These are phyloP conservation scores for Apis florea DNA, from an alignment of 1,140 invertebrate genomes.

Conservation along the genomic window DNA sequence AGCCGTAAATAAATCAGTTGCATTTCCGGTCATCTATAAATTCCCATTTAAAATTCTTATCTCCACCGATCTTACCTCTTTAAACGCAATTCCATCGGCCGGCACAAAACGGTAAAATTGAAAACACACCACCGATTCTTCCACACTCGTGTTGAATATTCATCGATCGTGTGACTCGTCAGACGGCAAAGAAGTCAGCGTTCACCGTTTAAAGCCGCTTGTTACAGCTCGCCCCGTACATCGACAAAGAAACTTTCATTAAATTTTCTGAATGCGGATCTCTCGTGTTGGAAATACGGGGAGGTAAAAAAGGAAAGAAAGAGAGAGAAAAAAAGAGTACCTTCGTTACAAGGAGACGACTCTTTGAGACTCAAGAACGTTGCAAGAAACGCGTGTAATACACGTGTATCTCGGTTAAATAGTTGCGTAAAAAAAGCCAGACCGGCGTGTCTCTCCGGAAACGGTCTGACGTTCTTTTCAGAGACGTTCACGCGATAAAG, in stretches of 20 bases:
- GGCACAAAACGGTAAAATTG: neutral
- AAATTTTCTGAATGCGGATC: slow-evolving; percentile 33
- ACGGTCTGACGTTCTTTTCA: slow-evolving; percentile 16
- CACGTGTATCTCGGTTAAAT: slow-evolving; percentile 46
- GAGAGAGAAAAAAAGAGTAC: neutral
- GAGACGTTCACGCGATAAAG: slow-evolving; percentile 16
- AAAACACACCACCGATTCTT: neutral
- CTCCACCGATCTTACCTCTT: neutral
- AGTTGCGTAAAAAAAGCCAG: slow-evolving; percentile 57
- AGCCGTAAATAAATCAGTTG: too few relatives aligned
- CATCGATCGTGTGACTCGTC: neutral
- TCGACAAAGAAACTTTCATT: slow-evolving; percentile 61
- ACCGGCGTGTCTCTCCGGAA: slow-evolving; percentile 22
- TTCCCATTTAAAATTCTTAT: neutral
- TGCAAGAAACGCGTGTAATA: slow-evolving; percentile 31
- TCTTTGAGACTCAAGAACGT: slow-evolving; percentile 55
- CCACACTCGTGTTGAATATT: neutral
- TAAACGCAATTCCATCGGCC: neutral
- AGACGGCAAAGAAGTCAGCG: slow-evolving; percentile 11
- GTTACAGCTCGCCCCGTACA: slow-evolving; percentile 37
- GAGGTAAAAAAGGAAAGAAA: neutral
- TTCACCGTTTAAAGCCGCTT: slow-evolving; percentile 7
- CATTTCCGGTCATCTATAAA: neutral
- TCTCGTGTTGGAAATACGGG: slow-evolving; percentile 29
- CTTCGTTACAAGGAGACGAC: slow-evolving; percentile 22